phyloP scores from a whole-genome alignment of 1,140 invertebrate genomes.

The Belonocnema kinseyi region DNA sequence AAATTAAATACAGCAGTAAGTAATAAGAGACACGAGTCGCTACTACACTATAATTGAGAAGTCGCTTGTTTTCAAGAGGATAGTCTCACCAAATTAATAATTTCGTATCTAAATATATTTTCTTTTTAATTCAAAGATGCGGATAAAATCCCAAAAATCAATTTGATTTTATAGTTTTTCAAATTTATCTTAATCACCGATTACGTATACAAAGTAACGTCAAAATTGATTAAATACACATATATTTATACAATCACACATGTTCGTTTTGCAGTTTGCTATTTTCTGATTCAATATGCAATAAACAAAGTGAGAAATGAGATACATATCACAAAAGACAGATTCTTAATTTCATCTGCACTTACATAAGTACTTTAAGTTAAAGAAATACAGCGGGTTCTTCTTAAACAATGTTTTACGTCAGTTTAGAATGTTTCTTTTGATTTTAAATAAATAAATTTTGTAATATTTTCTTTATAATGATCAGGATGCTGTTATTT shows the following conservation, averaged over 20 bases:
- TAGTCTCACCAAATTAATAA: not conserved
- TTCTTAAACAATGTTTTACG: not conserved
- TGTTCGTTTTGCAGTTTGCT: not conserved
- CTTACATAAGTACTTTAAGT: constrained; percentile 16
- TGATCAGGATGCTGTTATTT: not conserved
- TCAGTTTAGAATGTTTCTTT: not conserved
- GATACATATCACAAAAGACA: constrained; percentile 21
- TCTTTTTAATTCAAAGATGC: not conserved
- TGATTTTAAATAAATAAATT: not conserved
- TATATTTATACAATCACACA: not conserved
- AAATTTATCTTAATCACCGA: constrained; percentile 8
- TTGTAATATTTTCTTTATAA: not conserved
- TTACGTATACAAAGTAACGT: constrained; percentile 12
- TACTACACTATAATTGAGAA: not conserved
- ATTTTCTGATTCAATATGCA: not conserved
- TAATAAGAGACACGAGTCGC: not conserved
- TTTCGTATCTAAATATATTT: not conserved
- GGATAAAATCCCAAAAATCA: not conserved
- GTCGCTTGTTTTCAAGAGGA: constrained; percentile 9
- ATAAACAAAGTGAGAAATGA: not conserved
- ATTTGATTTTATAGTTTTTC: not conserved
- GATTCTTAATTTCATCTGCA: constrained; percentile 3
- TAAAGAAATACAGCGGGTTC: constrained; percentile 21
- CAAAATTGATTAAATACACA: constrained; percentile 9
- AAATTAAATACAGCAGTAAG: not conserved